These are phyloP conservation scores for Abrostola tripartita DNA, from an alignment of 2,888 invertebrate species.

Conservation along the genomic window DNA sequence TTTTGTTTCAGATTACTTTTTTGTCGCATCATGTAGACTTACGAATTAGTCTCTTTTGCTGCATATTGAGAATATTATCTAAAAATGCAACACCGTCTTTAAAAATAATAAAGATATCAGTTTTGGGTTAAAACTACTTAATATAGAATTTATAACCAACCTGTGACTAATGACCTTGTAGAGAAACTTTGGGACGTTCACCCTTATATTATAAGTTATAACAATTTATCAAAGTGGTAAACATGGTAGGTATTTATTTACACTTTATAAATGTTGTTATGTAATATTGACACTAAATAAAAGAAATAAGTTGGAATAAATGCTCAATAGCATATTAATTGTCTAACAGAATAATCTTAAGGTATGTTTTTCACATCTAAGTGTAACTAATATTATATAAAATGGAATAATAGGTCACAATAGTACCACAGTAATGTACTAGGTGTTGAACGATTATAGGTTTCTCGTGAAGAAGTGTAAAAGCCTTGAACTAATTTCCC, in stretches of 20 bases:
- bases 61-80: slow-evolving; percentile 8
- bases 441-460: not conserved
- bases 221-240: slow-evolving; percentile 27
- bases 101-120: slow-evolving; percentile 12
- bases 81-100: slow-evolving; percentile 2
- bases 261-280: slow-evolving; percentile 2
- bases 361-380: no score
- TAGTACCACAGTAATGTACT: not conserved
- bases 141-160: slow-evolving; percentile 3
- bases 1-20: slow-evolving; percentile 10
- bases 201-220: slow-evolving; percentile 20
- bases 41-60: not conserved
- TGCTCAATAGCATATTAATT: not conserved
- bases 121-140: slow-evolving; percentile 9
- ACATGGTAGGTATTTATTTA: slow-evolving; percentile 6
- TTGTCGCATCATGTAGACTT: slow-evolving; percentile 8
- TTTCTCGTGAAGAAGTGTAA: slow-evolving; percentile 27
- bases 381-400: no score
- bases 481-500: slow-evolving; percentile 73
- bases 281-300: not conserved
- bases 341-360: not conserved
- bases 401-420: not conserved
- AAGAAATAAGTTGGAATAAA: slow-evolving; percentile 2
- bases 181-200: slow-evolving; percentile 36
- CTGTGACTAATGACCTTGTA: slow-evolving; percentile 36